A percentile compares a stretch with the other conserved stretches of the same genome.
These are phyloP conservation scores for Megaceryle alcyon DNA, from an alignment of 2,797 vertebrate species.

Conservation along the genomic window DNA sequence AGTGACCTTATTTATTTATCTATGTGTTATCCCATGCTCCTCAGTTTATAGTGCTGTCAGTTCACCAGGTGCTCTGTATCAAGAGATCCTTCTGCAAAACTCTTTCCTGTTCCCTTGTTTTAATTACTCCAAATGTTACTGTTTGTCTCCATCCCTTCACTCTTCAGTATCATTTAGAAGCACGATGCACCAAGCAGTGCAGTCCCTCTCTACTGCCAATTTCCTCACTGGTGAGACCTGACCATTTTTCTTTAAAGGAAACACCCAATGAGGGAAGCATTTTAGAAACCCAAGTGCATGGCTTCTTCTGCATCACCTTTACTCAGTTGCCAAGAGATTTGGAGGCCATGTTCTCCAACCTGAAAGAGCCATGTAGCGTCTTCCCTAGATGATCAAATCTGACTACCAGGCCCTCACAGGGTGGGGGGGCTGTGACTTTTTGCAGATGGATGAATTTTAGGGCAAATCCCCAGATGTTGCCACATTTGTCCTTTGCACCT, in stretches of 20 bases:
- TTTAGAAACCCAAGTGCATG: background rate
- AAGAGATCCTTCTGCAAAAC: background rate
- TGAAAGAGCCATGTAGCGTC: background rate
- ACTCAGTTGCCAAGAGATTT: background rate
- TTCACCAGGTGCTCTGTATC: background rate
- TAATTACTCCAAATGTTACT: background rate
- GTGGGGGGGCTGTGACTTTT: background rate
- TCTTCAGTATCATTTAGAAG: background rate
- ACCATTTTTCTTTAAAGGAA: background rate
- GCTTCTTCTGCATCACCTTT: background rate
- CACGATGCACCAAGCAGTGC: background rate
- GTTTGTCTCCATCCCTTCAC: background rate
- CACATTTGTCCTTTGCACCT: background rate
- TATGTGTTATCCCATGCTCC: background rate
- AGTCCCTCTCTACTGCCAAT: background rate
- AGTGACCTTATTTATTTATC: background rate
- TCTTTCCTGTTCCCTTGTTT: background rate
- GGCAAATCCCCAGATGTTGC: background rate
- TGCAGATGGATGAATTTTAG: background rate
- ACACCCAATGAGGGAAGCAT: background rate
- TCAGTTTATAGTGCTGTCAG: background rate
- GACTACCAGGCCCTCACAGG: background rate
- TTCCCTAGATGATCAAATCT: background rate
- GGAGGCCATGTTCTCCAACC: too few species aligned
- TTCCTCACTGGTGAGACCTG: background rate